Conservation (phyloP, 2,113 vertebrate genomes). For the Toxostoma redivivum region DNA sequence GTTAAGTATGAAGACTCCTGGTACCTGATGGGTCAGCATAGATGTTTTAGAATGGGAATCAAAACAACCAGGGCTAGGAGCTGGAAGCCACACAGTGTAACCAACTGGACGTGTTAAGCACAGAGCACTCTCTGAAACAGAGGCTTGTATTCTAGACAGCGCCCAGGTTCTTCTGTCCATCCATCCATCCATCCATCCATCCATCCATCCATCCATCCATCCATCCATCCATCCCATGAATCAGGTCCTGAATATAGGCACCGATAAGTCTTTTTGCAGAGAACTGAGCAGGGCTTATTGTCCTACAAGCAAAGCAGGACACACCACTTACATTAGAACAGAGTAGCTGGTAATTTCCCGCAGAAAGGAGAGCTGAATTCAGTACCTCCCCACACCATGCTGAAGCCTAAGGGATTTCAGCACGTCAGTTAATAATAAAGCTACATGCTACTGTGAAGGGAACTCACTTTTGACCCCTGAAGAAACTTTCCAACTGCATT, state of each 20-base stretch:
- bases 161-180: background rate
- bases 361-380: background rate
- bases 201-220: background rate
- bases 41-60: background rate
- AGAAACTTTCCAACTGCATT: conserved; percentile 8
- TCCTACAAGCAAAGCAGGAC: background rate
- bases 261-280: background rate
- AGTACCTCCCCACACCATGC: background rate
- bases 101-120: background rate
- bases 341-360: background rate
- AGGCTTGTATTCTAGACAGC: background rate
- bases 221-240: background rate
- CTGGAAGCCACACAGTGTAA: background rate
- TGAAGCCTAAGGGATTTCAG: background rate
- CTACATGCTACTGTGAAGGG: background rate
- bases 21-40: background rate
- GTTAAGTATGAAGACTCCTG: background rate
- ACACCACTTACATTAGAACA: background rate
- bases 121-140: background rate
- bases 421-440: background rate
- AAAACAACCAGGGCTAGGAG: background rate
- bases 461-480: background rate
- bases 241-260: background rate
- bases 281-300: background rate
- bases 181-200: background rate